Base-by-base conservation (phyloP, 2,888 invertebrate species). In the Dasypolia templi region DNA sequence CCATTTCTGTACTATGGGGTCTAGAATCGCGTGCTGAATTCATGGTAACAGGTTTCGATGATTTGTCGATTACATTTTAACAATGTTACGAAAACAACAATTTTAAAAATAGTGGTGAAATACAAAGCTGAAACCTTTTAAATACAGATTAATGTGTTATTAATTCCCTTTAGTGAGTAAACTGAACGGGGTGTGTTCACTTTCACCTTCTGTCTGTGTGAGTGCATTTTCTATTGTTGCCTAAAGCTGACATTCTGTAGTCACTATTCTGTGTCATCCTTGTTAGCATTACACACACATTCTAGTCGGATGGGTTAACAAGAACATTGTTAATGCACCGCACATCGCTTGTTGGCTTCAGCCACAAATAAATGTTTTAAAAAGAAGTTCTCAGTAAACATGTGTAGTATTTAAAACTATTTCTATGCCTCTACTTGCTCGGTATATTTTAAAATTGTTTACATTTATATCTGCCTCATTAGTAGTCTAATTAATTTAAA, bases 321-420 rank as follows among this genome's bases (percentile, higher is more conserved):
- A 77, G 81, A 59, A 81, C 77, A 82, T 77, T 77, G 69, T 77
- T 72, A 77, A 73, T 81, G 68, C 64, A 81, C 77, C 42, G 46
- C 82, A 65, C 66, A 73, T 32, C 9, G 72, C 58, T 69, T 58
- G 59, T 62, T 65, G 26, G 77, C 49, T 61, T 46, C 46, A 53
- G 26, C 56, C 32, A 19, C 56, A 77, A 70, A 66, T 63, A 72
- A 75, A 75, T 44, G 64, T 74, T 72, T 59, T 65, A 29, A 58
- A 65, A 77, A 72, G 49, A 64, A 65, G 69, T 62, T 69, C 51
- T 46, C 53, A 14, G 71, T 67, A 58, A 66, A 65, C 61, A 59
- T 32, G 53, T 64, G 69, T 64, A 64, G 26, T 17, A 63, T 64
- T 68, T 53, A 64, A 76, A 76, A 75, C 56, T 26, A 53, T 58